A percentile compares a stretch with the other conserved stretches of the same genome.
phyloP scores from a whole-genome alignment of 2,113 vertebrate species.

The Actenoides lindsayi region DNA sequence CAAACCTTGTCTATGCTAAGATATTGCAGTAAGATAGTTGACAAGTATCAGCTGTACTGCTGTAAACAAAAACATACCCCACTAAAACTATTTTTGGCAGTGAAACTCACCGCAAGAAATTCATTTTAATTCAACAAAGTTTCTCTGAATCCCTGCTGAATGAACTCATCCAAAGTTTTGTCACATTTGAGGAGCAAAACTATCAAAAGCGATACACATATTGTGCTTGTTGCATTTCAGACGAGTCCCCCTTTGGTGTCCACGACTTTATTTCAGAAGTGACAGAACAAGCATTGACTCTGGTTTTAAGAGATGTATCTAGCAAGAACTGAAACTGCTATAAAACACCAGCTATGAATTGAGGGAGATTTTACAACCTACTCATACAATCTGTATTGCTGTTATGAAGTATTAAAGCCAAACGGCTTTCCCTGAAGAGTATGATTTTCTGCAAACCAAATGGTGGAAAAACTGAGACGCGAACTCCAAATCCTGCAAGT shows the following conservation, averaged over 20 bases:
- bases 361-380: background rate
- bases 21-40: background rate
- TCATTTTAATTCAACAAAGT: background rate
- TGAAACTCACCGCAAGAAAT: background rate
- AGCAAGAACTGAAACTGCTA: background rate
- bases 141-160: background rate
- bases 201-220: background rate
- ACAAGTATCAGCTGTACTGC: background rate
- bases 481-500: background rate
- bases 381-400: background rate
- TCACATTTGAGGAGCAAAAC: background rate
- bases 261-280: background rate
- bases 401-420: background rate
- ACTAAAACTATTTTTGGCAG: background rate
- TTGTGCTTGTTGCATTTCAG: background rate
- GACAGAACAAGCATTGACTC: background rate
- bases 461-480: background rate
- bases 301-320: background rate
- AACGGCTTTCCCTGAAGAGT: background rate
- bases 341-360: background rate
- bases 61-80: background rate
- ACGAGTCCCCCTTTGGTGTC: background rate
- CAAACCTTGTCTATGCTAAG: background rate
- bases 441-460: constrained; percentile 13
- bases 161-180: background rate